These are phyloP conservation scores for Pterocles gutturalis DNA, from an alignment of 2,113 vertebrate species.

Conservation along the genomic window DNA sequence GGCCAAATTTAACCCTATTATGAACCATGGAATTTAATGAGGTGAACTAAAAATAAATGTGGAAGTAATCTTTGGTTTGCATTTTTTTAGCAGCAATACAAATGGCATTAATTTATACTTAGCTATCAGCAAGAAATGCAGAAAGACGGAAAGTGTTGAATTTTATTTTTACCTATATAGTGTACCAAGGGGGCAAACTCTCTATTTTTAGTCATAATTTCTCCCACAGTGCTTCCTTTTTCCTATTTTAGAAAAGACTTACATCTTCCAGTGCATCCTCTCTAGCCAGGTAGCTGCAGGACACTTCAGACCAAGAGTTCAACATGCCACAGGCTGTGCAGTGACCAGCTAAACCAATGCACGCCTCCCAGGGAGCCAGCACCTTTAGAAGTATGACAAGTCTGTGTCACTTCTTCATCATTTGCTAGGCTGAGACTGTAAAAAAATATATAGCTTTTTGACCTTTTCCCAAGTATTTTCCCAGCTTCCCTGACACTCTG, in stretches of 20 bases:
- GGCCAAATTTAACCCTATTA: not conserved
- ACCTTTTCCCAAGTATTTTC: not conserved
- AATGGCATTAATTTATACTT: not conserved
- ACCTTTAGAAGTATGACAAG: not conserved
- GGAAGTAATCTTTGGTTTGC: not conserved
- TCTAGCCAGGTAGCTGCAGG: not conserved
- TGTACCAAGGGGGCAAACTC: not conserved
- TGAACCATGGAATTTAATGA: not conserved
- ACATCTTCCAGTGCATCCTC: not conserved
- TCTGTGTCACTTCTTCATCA: not conserved
- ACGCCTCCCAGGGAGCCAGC: not conserved
- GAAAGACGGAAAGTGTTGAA: not conserved
- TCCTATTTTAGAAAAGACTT: not conserved
- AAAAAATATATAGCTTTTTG: not conserved
- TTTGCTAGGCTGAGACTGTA: not conserved
- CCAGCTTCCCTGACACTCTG: not conserved
- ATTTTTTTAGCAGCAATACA: not conserved
- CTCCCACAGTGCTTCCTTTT: not conserved
- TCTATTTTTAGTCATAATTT: not conserved
- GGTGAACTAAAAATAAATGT: not conserved
- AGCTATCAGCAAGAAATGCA: not conserved
- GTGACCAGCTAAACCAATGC: not conserved
- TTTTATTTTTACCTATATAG: slow-evolving; percentile 13
- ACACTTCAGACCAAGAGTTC: not conserved
- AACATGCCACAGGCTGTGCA: not conserved